These are phyloP conservation scores for Drosophila kurseongensis DNA, from an alignment of 1,140 invertebrate species.

Conservation along the genomic window DNA sequence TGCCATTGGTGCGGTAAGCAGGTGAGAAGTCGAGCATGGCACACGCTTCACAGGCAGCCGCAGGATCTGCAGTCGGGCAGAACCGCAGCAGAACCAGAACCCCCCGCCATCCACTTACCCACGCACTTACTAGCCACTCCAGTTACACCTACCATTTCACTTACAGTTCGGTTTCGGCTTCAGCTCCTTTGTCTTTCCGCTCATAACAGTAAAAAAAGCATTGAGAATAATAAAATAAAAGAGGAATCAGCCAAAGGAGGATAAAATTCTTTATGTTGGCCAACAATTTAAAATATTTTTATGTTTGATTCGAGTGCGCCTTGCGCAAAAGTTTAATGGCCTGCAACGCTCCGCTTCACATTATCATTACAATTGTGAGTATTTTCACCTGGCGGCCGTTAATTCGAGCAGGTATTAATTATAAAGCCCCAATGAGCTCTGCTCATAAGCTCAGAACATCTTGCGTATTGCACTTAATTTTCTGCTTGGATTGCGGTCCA, in stretches of 20 bases:
- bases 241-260: conserved; percentile 16
- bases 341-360: conserved; percentile 38
- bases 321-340: conserved; percentile 37
- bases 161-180: conserved; percentile 29
- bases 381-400: conserved; percentile 16
- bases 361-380: conserved; percentile 57
- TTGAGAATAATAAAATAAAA: conserved; percentile 51
- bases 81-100: conserved; percentile 28
- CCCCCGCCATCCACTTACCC: background rate
- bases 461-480: conserved; percentile 53
- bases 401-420: conserved; percentile 60
- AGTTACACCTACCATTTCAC: conserved; percentile 36
- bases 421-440: conserved; percentile 20
- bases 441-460: conserved; percentile 28
- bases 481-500: conserved; percentile 51
- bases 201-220: conserved; percentile 49
- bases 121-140: conserved; percentile 23
- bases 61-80: conserved; percentile 34
- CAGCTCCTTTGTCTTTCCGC: conserved; percentile 39
- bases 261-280: conserved; percentile 17
- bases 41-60: conserved; percentile 40
- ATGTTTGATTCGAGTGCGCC: conserved; percentile 38
- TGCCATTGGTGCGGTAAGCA: conserved; percentile 38
- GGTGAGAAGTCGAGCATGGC: conserved; percentile 41
- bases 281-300: conserved; percentile 63